These are phyloP conservation scores for Oophaga sylvatica DNA, from an alignment of 2,797 vertebrate species.

Conservation along the genomic window DNA sequence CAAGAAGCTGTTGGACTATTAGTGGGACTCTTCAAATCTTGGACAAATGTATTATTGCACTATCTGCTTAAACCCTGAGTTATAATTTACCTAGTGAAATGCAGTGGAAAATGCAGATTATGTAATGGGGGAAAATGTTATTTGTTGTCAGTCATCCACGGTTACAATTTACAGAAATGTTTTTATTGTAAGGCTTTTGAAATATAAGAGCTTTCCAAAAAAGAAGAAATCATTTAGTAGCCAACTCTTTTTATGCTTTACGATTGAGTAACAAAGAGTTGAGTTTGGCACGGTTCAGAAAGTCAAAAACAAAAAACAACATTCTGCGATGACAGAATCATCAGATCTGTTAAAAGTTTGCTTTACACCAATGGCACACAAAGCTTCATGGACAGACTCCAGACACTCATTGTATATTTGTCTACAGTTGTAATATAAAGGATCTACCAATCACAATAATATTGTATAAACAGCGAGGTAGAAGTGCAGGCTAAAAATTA, in stretches of 20 bases:
- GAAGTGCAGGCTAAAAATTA: too few relatives aligned
- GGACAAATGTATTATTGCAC: constrained; percentile 19
- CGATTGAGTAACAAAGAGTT: background rate
- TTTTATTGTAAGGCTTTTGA: background rate
- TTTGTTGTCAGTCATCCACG: background rate
- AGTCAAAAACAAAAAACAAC: background rate
- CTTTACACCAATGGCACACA: constrained; percentile 31
- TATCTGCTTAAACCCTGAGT: constrained; percentile 14
- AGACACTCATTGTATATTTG: constrained; percentile 43
- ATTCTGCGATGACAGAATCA: constrained; percentile 11
- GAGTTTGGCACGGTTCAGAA: background rate
- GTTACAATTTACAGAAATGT: background rate
- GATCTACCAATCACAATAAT: too few relatives aligned
- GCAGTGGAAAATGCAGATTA: too few relatives aligned
- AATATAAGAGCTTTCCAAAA: background rate
- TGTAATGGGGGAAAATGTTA: background rate
- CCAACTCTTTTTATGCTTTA: background rate
- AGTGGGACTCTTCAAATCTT: background rate
- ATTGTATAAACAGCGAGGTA: too few relatives aligned
- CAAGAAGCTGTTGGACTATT: background rate
- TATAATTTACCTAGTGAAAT: background rate
- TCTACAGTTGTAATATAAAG: background rate
- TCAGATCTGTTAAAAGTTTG: constrained; percentile 49
- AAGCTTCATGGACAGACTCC: constrained; percentile 35
- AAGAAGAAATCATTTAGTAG: background rate